phyloP scores from a whole-genome alignment of 1,140 invertebrate genomes.

The Zaprionus capensis region DNA sequence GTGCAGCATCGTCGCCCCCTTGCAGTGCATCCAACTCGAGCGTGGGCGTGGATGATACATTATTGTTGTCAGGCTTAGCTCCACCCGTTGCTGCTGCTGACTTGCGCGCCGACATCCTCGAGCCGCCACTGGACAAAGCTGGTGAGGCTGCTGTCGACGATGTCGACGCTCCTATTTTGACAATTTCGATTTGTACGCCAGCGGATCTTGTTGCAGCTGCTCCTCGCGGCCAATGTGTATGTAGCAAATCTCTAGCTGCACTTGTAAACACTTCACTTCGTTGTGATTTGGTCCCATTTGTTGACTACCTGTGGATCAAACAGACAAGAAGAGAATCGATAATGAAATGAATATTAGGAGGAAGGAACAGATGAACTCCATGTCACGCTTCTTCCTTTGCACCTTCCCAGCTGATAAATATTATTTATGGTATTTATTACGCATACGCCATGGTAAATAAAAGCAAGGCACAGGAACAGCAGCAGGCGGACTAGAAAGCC shows the following conservation, averaged over 20 bases:
- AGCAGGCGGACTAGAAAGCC: background rate
- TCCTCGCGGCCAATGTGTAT: conserved; percentile 19
- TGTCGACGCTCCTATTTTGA: conserved; percentile 78
- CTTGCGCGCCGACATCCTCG: conserved; percentile 79
- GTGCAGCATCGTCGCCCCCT: background rate
- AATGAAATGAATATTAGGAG: background rate
- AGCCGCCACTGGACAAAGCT: conserved; percentile 49
- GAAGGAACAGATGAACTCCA: too few relatives aligned
- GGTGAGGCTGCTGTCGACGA: conserved; percentile 67
- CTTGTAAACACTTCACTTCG: conserved; percentile 65
- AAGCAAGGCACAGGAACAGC: background rate
- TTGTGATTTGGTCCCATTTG: conserved; percentile 78
- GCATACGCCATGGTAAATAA: conserved; percentile 54
- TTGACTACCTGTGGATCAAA: conserved; percentile 51
- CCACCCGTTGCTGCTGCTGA: conserved; percentile 27
- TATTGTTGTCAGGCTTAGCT: conserved; percentile 34
- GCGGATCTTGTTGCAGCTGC: conserved; percentile 19
- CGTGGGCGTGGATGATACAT: conserved; percentile 18
- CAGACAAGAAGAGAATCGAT: background rate
- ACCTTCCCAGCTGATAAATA: too few relatives aligned
- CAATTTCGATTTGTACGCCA: conserved; percentile 28
- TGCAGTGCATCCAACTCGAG: conserved; percentile 18
- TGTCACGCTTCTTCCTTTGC: too few relatives aligned
- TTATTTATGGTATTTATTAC: conserved; percentile 19
- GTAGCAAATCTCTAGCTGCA: conserved; percentile 39